Percentiles rank a stretch among this genome's conserved stretches.
phyloP scores from a whole-genome alignment of 2,113 vertebrate species.

The Ophthalmolycus amberensis region DNA sequence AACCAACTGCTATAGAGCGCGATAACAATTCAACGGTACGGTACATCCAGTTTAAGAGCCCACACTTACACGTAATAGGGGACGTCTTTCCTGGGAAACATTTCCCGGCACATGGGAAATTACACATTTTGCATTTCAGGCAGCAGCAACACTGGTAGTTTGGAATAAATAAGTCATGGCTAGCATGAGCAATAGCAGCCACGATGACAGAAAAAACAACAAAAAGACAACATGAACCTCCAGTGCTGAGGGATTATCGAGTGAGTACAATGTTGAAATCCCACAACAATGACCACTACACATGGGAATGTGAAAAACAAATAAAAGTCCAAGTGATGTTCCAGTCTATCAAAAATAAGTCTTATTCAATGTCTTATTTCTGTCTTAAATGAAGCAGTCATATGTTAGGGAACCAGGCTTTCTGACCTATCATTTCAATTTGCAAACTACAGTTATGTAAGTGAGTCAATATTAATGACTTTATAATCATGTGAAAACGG shows the following conservation, averaged over 20 bases:
- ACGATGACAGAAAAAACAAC: background rate
- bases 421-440: conserved; percentile 3
- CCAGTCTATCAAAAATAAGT: background rate
- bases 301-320: background rate
- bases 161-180: conserved; percentile 20
- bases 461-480: conserved; percentile 51
- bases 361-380: background rate
- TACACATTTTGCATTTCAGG: conserved; percentile 26
- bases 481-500: conserved; percentile 45
- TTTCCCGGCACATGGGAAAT: conserved; percentile 10
- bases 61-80: conserved; percentile 13
- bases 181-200: conserved; percentile 12
- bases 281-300: background rate
- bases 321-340: conserved; percentile 6
- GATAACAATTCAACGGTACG: conserved; percentile 25
- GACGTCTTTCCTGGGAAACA: conserved; percentile 31
- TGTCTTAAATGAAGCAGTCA: background rate
- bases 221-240: background rate
- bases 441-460: conserved; percentile 33
- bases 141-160: conserved; percentile 10
- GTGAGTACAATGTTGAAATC: background rate
- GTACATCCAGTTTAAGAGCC: conserved; percentile 20
- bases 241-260: background rate
- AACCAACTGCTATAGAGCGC: background rate
- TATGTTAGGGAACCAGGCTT: background rate